phyloP scores from a whole-genome alignment of 2,797 vertebrate genomes.

The Urosaurus nigricauda region DNA sequence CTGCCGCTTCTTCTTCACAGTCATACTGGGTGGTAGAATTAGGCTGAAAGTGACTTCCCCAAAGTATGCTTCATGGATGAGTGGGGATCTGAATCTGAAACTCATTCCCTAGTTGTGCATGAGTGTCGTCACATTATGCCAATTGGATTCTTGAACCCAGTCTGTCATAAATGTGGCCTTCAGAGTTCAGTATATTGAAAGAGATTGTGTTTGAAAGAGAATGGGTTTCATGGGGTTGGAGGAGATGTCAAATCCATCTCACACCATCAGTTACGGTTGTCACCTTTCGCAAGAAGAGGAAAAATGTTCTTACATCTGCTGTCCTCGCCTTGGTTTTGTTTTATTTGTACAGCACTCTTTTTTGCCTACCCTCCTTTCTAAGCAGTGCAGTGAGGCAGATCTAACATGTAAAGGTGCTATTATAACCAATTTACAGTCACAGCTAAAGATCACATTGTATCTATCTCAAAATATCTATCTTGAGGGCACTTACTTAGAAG shows the following conservation, averaged over 20 bases:
- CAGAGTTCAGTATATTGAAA: slow-evolving; percentile 24
- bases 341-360: slow-evolving; percentile 59
- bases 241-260: slow-evolving; percentile 21
- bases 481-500: slow-evolving; percentile 57
- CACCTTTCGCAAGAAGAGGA: slow-evolving; percentile 16
- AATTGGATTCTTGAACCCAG: neutral
- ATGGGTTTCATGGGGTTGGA: neutral
- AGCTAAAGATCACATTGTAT: slow-evolving; percentile 67
- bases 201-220: neutral
- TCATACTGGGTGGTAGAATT: too few relatives aligned
- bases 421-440: slow-evolving; percentile 70
- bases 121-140: neutral
- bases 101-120: neutral
- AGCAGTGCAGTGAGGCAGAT: slow-evolving; percentile 64
- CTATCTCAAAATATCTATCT: slow-evolving; percentile 62
- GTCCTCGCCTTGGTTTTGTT: slow-evolving; percentile 49
- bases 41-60: neutral
- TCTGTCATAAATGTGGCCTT: neutral
- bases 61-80: neutral
- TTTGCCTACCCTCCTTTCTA: slow-evolving; percentile 50
- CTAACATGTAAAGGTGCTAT: slow-evolving; percentile 71
- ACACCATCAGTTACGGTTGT: slow-evolving; percentile 31
- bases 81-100: neutral
- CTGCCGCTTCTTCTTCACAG: too few relatives aligned
- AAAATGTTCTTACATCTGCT: slow-evolving; percentile 49